Percentiles rank a stretch among this genome's conserved stretches.
Evolutionary conservation across 2,888 invertebrate species (phyloP).

Genomic region (Oeneis ivallda): DNA sequence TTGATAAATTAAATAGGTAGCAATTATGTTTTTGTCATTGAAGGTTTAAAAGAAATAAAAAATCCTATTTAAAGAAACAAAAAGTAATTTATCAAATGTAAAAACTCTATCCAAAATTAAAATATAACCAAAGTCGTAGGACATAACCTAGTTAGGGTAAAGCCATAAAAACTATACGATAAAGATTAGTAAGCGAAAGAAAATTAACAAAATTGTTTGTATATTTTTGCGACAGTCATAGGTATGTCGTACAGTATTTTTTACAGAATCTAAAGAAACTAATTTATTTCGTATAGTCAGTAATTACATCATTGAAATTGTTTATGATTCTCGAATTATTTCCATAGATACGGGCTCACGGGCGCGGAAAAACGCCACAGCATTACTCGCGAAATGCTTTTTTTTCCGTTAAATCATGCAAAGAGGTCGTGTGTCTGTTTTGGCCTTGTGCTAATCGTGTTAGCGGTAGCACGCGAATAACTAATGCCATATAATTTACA

Average conservation of each 20-base stretch:
- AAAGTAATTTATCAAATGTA: background rate
- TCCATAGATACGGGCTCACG: conserved; percentile 50
- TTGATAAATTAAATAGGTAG: background rate
- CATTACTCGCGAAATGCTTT: conserved; percentile 39
- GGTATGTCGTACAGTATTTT: too few species aligned
- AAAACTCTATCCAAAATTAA: background rate
- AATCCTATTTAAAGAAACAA: background rate
- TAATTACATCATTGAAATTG: conserved; percentile 15
- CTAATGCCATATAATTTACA: conserved; percentile 66
- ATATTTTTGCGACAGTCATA: background rate
- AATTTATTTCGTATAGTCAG: background rate
- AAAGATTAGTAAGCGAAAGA: too few species aligned
- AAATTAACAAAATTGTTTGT: background rate
- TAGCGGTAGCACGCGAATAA: conserved; percentile 69
- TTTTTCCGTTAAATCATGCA: conserved; percentile 61
- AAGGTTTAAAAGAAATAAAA: background rate
- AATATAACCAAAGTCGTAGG: conserved; percentile 4
- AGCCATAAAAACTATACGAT: background rate
- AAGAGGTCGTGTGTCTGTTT: conserved; percentile 76
- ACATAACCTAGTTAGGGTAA: background rate
- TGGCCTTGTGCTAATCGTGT: conserved; percentile 76
- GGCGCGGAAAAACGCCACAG: conserved; percentile 49
- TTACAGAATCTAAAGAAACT: background rate
- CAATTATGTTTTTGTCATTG: conserved; percentile 2
- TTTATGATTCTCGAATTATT: conserved; percentile 30